Conservation (phyloP, 30 jellyfish, hydroid and myxozoan species). For the Morbakka virulenta region DNA sequence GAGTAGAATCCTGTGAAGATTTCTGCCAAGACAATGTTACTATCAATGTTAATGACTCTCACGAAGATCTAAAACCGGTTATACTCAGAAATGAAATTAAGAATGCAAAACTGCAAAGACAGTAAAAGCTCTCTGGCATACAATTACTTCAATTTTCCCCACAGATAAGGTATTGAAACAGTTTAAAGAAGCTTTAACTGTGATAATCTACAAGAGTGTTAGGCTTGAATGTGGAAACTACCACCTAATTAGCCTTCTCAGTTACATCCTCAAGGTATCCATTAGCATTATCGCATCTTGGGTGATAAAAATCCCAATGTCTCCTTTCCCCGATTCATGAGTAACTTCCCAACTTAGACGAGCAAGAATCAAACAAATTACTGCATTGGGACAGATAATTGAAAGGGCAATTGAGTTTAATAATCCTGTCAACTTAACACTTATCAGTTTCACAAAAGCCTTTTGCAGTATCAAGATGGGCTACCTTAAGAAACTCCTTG, state of each 20-base stretch:
- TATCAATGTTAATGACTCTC: neutral
- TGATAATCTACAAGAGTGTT: no score
- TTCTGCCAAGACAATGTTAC: neutral
- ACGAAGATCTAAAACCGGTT: neutral
- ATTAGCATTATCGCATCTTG: neutral
- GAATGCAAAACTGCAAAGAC: no score
- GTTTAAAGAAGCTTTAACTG: no score
- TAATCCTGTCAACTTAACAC: neutral
- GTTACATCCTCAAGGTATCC: constrained; percentile 4
- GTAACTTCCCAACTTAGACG: constrained; percentile 3
- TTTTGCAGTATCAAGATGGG: neutral
- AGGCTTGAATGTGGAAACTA: no score
- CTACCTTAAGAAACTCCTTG: neutral
- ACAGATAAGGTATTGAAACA: no score
- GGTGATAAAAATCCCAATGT: neutral
- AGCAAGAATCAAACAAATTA: constrained; percentile 1
- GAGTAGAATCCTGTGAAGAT: neutral
- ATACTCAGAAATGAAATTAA: constrained; percentile 1
- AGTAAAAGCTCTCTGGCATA: no score
- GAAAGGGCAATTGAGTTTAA: no score
- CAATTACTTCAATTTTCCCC: no score
- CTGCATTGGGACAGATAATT: neutral
- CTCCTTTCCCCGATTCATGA: neutral
- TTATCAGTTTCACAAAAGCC: neutral
- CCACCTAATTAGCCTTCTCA: no score